Base-by-base conservation (phyloP, 1,140 invertebrate species). In the Apis cerana region DNA sequence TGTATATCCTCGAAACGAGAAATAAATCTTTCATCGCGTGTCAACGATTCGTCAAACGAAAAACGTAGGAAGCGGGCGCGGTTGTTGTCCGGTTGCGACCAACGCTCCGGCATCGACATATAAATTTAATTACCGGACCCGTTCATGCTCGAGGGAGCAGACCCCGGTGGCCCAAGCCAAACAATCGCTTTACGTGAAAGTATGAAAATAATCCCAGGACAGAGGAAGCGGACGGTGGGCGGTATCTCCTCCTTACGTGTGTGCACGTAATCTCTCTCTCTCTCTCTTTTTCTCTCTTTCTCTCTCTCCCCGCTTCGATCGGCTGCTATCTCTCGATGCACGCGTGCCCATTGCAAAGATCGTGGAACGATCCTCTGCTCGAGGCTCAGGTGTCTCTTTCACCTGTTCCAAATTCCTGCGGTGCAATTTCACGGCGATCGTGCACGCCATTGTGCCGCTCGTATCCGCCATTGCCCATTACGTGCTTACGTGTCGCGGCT, bases 101-200 rank as follows among this genome's bases (percentile, higher is more conserved):
- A 15, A 61, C 85, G 86, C 88, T 81, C 86, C 78, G 80, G 84
- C 84, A 84, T 92, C 88, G 91, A 92, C n/a, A n/a, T 93, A 93
- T 93, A 93, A 94, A 94, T 94, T 94, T 94, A 93, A 94, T 94
- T 93, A 94, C 90, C 90, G 80, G 89, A 88, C 83, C 64, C 86
- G 90, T 93, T 93, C 91, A 93, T 92, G 92, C 92, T 91, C 90
- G 89, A 92, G 72, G 89, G 90, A 92, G 90, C 91, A 92, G 89
- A 91, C 89, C 89, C 89, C 89, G 83, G 88, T 90, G 89, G 89
- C 89, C 89, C 85, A 80, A 87, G 81, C 88, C 88, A 92, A 93
- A 93, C 93, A 94, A 94, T 93, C 93, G 93, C 92, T 93, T 92
- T 92, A 93, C 91, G 92, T 93, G 92, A 94, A 93, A 94, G 92